Base-by-base conservation (phyloP, 2,888 invertebrate species). In the Agapostemon virescens region DNA sequence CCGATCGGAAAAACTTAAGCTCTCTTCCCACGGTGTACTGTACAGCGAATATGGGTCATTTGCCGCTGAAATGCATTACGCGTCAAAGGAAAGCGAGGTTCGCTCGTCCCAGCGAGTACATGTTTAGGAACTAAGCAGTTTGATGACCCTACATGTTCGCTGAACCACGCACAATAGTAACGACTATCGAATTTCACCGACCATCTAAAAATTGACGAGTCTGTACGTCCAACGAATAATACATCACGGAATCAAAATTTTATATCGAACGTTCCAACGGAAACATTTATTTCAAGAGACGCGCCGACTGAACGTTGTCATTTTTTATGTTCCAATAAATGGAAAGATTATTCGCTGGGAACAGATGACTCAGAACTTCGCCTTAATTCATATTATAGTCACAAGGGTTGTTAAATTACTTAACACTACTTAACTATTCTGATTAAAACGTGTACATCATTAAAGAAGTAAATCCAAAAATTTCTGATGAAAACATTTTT, bases 31-130 rank as follows among this genome's bases (percentile, higher is more conserved):
- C 30, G 58, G 33, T 33, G 58, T 9, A 20, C 33, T 61, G 58
- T 61, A 33, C 58, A 20, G 30, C 33, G 33, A 61, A 61, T 61
- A 61, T 61, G 58, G 58, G 58, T 61, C 58, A 33, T 61, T 61
- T 61, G 58, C 33, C 33, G 9, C 17, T 30, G 58, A 61, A 61
- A 61, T 61, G 58, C 30, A 61, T 30, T 61, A 61, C 58, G 30
- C 30, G 58, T 61, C 58, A 61, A 61, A 61, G 58, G 58, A 61
- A 33, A 61, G 33, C 58, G 58, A 61, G 58, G 30, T 20, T 61
- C 58, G 58, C 20, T 20, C 58, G 33, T 9, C 30, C 33, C 58
- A 61, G 30, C 30, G 58, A 61, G 58, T 61, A 33, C 58, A 61
- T 61, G 33, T 61, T 61, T 33, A 33, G 58, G 58, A 61, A 61